A percentile compares a stretch with the other conserved stretches of the same genome.
phyloP scores from a whole-genome alignment of 2,888 invertebrate species.

The Stratiomys singularior region DNA sequence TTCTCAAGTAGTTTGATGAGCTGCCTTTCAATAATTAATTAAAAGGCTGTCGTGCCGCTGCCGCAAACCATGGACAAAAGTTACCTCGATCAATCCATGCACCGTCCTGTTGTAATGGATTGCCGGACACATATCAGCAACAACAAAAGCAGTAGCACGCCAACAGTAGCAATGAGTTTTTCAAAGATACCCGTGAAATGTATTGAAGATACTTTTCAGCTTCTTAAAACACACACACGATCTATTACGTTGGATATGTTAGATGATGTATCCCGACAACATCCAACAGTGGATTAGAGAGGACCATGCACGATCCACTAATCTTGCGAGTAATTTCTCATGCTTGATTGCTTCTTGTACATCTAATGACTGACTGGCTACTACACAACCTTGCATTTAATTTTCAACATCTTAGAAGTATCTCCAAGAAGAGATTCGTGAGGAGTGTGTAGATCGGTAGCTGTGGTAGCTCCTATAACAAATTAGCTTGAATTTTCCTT shows the following conservation, averaged over 20 bases:
- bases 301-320: background rate
- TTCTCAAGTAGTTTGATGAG: slow-evolving; percentile 26
- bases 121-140: no score
- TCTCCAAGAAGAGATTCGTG: background rate
- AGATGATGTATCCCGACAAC: no score
- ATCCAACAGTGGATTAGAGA: no score
- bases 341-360: background rate
- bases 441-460: no score
- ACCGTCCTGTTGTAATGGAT: no score
- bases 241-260: no score
- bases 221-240: no score
- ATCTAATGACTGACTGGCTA: background rate
- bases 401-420: background rate
- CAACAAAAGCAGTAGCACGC: no score
- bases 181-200: no score
- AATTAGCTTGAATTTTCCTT: slow-evolving; percentile 26
- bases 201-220: no score
- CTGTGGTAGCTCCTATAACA: background rate
- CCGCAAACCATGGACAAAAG: background rate
- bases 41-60: background rate
- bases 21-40: slow-evolving; percentile 16
- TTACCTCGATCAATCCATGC: background rate
- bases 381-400: background rate
- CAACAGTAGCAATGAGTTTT: no score
- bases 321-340: slow-evolving; percentile 13